Evolutionary conservation across 1,140 invertebrate genomes (phyloP), one percentile per base, ranked within the genome.

Genomic region (Atta colombica): DNA sequence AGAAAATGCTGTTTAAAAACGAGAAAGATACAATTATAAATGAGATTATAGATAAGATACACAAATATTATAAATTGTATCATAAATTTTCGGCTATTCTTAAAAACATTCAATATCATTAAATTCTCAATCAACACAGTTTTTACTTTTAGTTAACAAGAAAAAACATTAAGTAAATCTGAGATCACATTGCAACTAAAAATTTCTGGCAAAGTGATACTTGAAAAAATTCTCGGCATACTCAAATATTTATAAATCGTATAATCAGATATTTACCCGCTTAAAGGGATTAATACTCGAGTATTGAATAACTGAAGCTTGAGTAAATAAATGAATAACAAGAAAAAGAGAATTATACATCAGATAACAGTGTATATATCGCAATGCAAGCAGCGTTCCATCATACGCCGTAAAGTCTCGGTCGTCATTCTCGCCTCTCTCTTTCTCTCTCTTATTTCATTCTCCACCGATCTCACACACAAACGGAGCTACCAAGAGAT

Each of bases 301-400:
- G 72, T 7, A 14, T 12, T 16, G 55, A 61, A 75, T 60, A 39
- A 69, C 39, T 45, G 72, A 60, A 12, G n/a, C 55, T 21, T 61
- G 66, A 25, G 21, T 69, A 60, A 75, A 75, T 61, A 61, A 75
- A 60, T 75, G 55, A 75, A 75, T 61, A 61, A 60, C 16, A 25
- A 69, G 66, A 25, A 60, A 45, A 72, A 12, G n/a, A 25, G 8
- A 10, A 45, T 60, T 7, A 5, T 12, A 10, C 55, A 77, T 60
- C n/a, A 77, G n/a, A 78, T 65, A 78, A 35, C 45, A 18, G 31
- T 55, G 8, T n/a, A 63, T 78, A 51, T 78, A 65, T 78, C 77
- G 45, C 45, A 12, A 68, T 18, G 35, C 45, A 65, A 49, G 25
- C 21, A 10, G 3, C 16, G 28, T 21, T 77, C 21, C 14, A 28